Evolutionary conservation across 2,113 vertebrate species (phyloP).

Genomic region (Scophthalmus maximus): DNA sequence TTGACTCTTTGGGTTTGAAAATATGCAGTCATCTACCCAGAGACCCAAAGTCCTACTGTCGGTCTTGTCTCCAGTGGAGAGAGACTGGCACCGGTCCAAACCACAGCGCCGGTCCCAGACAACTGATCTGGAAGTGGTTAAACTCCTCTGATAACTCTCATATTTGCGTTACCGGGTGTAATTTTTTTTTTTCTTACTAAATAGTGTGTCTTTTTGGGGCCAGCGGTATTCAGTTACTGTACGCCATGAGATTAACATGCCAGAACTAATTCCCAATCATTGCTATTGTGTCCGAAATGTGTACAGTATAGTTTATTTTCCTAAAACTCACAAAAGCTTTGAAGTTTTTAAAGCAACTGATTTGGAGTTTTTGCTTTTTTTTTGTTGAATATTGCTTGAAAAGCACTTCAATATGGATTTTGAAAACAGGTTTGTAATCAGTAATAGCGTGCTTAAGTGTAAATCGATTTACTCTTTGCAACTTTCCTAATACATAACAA

Average conservation of each 20-base stretch:
- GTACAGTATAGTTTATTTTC: background rate
- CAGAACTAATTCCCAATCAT: background rate
- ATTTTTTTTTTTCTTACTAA: too few relatives aligned
- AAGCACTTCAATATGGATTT: constrained; percentile 2
- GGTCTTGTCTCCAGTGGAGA: constrained; percentile 26
- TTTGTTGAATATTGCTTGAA: background rate
- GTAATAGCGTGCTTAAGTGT: background rate
- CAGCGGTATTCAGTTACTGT: constrained; percentile 2
- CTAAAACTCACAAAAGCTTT: too few relatives aligned
- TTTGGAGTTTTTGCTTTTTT: constrained; percentile 1
- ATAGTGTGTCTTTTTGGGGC: background rate
- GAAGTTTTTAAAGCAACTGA: too few relatives aligned
- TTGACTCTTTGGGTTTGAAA: constrained; percentile 2
- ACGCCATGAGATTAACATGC: background rate
- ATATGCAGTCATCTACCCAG: background rate
- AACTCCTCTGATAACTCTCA: constrained; percentile 39
- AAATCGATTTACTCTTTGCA: too few relatives aligned
- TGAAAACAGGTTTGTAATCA: background rate
- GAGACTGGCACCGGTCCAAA: constrained; percentile 51
- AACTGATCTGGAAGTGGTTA: constrained; percentile 70
- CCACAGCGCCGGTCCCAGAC: constrained; percentile 54
- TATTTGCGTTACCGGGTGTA: constrained; percentile 50
- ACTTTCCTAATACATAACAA: background rate
- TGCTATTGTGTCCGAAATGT: background rate
- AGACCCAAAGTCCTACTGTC: background rate